Percentiles rank a stretch among this genome's conserved stretches.
phyloP scores from a whole-genome alignment of 2,888 invertebrate species.

The Tromatobia lineatoria region DNA sequence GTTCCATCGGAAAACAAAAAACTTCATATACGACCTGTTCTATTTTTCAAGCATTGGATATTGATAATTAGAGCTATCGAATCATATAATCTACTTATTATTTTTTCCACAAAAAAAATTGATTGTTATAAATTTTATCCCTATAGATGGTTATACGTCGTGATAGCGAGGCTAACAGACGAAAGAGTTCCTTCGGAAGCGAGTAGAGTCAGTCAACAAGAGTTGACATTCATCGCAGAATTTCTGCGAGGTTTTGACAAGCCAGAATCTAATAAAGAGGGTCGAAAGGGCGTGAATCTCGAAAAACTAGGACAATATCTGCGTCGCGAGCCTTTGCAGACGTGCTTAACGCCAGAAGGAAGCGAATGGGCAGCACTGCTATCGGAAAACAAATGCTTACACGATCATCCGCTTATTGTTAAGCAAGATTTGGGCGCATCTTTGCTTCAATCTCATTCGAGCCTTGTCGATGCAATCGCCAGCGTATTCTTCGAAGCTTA shows the following conservation, averaged over 20 bases:
- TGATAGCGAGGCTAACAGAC: slow-evolving; percentile 93
- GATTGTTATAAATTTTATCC: background rate
- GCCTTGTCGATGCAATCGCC: slow-evolving; percentile 89
- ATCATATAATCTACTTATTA: background rate
- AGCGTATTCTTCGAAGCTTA: slow-evolving; percentile 90
- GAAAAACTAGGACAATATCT: slow-evolving; percentile 97
- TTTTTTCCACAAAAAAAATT: background rate
- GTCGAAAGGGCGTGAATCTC: slow-evolving; percentile 88
- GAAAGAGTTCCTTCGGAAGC: slow-evolving; percentile 94
- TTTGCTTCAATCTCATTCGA: slow-evolving; percentile 92
- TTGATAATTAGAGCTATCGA: background rate
- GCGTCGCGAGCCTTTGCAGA: slow-evolving; percentile 87
- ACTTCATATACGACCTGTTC: background rate
- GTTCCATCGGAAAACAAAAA: background rate
- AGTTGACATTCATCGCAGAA: slow-evolving; percentile 95
- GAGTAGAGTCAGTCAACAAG: slow-evolving; percentile 95
- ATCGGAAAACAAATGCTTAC: slow-evolving; percentile 90
- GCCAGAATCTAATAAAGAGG: slow-evolving; percentile 81
- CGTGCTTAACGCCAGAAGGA: slow-evolving; percentile 89
- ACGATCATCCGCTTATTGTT: slow-evolving; percentile 91
- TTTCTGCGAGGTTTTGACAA: slow-evolving; percentile 94
- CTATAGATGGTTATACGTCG: slow-evolving; percentile 95
- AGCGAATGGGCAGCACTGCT: slow-evolving; percentile 94
- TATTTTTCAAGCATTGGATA: background rate
- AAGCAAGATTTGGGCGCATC: slow-evolving; percentile 92